phyloP scores from a whole-genome alignment of 2,888 invertebrate species.

The Andrena camellia region DNA sequence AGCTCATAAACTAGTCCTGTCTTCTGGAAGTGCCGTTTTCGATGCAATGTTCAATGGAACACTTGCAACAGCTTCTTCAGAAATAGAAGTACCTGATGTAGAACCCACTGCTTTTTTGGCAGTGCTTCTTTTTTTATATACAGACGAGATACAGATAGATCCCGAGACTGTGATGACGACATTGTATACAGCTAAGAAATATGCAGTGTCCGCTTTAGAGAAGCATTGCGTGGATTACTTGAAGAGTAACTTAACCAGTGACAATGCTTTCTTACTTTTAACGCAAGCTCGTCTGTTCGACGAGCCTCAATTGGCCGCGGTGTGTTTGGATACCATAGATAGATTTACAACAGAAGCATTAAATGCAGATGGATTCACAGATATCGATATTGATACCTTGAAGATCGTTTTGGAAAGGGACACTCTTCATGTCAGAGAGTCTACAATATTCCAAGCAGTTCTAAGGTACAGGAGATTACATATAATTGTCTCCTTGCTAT shows the following conservation, averaged over 20 bases:
- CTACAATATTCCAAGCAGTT: conserved; percentile 91
- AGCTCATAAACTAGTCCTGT: conserved; percentile 92
- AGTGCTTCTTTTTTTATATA: conserved; percentile 90
- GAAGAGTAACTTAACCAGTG: conserved; percentile 90
- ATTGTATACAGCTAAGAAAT: conserved; percentile 94
- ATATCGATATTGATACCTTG: conserved; percentile 92
- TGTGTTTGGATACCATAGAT: conserved; percentile 94
- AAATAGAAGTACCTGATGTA: conserved; percentile 93
- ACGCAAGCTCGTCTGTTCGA: conserved; percentile 93
- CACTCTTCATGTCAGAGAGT: conserved; percentile 92
- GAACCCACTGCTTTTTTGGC: conserved; percentile 93
- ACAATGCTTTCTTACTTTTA: conserved; percentile 93
- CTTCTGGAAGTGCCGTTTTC: conserved; percentile 94
- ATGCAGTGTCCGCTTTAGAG: conserved; percentile 93
- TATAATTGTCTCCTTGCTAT: not conserved
- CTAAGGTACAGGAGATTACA: conserved; percentile 84
- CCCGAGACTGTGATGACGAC: conserved; percentile 95
- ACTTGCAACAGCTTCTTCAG: conserved; percentile 89
- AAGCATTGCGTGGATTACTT: conserved; percentile 93
- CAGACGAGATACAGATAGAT: conserved; percentile 93
- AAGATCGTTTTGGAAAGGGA: conserved; percentile 92
- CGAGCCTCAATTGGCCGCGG: conserved; percentile 92
- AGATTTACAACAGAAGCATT: conserved; percentile 93
- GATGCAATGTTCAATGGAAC: conserved; percentile 95
- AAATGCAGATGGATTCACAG: conserved; percentile 92